Evolutionary conservation across 2,888 invertebrate species (phyloP).

Genomic region (Platerodrilus igneus): DNA sequence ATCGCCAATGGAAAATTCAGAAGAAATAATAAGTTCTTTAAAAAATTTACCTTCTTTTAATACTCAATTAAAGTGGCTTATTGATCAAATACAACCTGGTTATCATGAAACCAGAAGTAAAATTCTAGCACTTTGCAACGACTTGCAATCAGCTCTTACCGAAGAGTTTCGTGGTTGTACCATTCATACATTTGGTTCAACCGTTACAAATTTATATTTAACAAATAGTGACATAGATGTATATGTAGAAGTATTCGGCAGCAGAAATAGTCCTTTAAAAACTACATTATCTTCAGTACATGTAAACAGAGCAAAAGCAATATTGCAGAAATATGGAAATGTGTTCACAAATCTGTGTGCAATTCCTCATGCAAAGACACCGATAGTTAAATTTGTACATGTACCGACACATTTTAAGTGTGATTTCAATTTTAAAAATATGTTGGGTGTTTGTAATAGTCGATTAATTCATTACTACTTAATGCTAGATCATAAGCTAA

Average conservation of each 20-base stretch:
- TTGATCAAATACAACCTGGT: slow-evolving; percentile 43
- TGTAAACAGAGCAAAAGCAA: slow-evolving; percentile 31
- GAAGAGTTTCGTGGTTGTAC: slow-evolving; percentile 46
- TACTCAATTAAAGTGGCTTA: slow-evolving; percentile 45
- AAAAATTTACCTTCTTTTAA: slow-evolving; percentile 42
- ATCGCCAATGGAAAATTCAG: slow-evolving; percentile 21
- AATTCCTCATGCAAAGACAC: slow-evolving; percentile 70
- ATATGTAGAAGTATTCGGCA: slow-evolving; percentile 55
- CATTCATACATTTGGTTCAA: slow-evolving; percentile 67
- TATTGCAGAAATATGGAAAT: slow-evolving; percentile 31
- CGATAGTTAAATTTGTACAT: slow-evolving; percentile 72
- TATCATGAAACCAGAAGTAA: slow-evolving; percentile 30
- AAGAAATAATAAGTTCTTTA: slow-evolving; percentile 25
- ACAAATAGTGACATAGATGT: slow-evolving; percentile 71
- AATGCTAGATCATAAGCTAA: slow-evolving; percentile 54
- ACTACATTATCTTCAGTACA: slow-evolving; percentile 18
- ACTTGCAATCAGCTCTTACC: slow-evolving; percentile 46
- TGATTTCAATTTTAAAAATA: slow-evolving; percentile 70
- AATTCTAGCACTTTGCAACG: slow-evolving; percentile 46
- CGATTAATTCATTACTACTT: slow-evolving; percentile 59
- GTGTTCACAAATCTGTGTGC: slow-evolving; percentile 55
- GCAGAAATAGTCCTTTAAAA: slow-evolving; percentile 21
- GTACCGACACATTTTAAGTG: slow-evolving; percentile 57
- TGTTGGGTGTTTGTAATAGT: slow-evolving; percentile 66
- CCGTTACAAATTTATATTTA: slow-evolving; percentile 65